Evolutionary conservation across 2,113 vertebrate species (phyloP).

Genomic region (Scartelaos histophorus): DNA sequence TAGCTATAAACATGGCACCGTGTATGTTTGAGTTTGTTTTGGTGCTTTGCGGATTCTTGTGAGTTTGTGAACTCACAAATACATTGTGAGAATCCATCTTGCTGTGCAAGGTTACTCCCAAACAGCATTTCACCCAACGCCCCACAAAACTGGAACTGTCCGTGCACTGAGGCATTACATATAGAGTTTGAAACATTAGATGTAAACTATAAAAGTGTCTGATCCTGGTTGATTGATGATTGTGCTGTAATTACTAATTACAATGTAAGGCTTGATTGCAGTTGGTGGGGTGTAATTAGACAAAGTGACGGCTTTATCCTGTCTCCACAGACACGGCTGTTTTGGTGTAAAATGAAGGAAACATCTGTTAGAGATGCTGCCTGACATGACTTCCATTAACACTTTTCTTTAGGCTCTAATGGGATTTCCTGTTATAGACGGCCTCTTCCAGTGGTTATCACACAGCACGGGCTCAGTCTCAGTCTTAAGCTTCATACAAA

Average conservation of each 20-base stretch:
- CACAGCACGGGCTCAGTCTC: no score
- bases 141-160: neutral
- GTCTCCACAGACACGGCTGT: neutral
- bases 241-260: slow-evolving; percentile 7
- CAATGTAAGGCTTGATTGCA: neutral
- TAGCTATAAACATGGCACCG: no score
- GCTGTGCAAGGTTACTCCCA: no score
- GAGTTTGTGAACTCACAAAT: no score
- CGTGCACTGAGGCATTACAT: neutral
- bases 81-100: no score
- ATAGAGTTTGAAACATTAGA: neutral
- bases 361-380: neutral
- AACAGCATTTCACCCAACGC: neutral
- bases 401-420: neutral
- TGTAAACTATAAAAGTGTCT: neutral
- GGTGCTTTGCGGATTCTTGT: no score
- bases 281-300: neutral
- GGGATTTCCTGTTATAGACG: neutral
- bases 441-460: neutral
- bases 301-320: neutral
- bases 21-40: no score
- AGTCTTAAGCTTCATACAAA: no score
- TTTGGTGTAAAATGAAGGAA: neutral
- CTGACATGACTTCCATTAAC: neutral
- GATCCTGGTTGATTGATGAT: neutral